phyloP scores from a whole-genome alignment of 2,113 vertebrate genomes.

The Ascaphus truei region DNA sequence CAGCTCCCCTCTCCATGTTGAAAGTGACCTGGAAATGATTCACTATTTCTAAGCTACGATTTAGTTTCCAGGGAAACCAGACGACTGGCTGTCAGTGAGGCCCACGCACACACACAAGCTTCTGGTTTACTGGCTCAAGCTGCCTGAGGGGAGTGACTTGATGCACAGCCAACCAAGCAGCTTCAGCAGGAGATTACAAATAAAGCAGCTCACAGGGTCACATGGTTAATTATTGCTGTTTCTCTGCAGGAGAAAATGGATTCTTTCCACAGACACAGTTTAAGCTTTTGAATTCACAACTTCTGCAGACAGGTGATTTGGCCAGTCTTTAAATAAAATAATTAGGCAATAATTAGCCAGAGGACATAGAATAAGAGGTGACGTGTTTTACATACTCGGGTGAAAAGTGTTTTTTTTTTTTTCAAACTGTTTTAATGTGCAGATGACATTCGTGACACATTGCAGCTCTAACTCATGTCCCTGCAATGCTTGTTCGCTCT shows the following conservation, averaged over 20 bases:
- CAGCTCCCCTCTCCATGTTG: slow-evolving; percentile 81
- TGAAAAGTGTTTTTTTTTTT: too few relatives aligned
- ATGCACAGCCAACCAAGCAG: slow-evolving; percentile 80
- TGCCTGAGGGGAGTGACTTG: slow-evolving; percentile 83
- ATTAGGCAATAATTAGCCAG: too few relatives aligned
- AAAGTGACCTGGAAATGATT: slow-evolving; percentile 91
- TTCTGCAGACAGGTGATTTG: too few relatives aligned
- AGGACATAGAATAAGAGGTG: too few relatives aligned
- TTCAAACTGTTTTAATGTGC: too few relatives aligned
- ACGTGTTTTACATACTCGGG: too few relatives aligned
- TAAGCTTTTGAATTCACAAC: too few relatives aligned
- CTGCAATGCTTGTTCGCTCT: too few relatives aligned
- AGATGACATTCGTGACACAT: too few relatives aligned
- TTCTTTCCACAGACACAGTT: neutral
- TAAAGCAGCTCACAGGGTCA: slow-evolving; percentile 45
- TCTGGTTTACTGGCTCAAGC: slow-evolving; percentile 92
- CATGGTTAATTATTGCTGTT: slow-evolving; percentile 28
- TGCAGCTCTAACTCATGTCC: too few relatives aligned
- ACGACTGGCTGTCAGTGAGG: slow-evolving; percentile 81
- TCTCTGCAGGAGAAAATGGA: slow-evolving; percentile 28
- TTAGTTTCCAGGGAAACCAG: slow-evolving; percentile 94
- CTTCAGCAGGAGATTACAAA: slow-evolving; percentile 35
- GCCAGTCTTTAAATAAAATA: too few relatives aligned
- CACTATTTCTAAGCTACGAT: slow-evolving; percentile 76
- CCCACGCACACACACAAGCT: slow-evolving; percentile 67